Conservation (phyloP, 2,888 invertebrate genomes). For the Oligia fasciuncula region DNA sequence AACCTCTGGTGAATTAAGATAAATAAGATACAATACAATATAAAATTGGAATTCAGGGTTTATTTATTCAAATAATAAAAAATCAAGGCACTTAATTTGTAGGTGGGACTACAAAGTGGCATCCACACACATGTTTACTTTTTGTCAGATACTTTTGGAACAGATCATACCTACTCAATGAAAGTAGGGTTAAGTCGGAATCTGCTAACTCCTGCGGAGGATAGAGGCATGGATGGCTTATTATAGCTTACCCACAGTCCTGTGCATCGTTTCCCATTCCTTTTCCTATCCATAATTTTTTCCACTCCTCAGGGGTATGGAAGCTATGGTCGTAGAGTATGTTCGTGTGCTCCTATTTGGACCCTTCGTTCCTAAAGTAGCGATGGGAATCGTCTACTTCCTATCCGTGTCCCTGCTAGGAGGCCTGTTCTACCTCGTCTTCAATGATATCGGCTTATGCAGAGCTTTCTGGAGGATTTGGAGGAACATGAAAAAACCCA, state of each 20-base stretch:
- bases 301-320: conserved; percentile 92
- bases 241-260: neutral
- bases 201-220: conserved; percentile 29
- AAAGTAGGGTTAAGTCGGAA: neutral
- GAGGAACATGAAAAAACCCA: conserved; percentile 84
- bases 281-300: conserved; percentile 45
- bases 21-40: neutral
- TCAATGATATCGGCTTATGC: conserved; percentile 94
- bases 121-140: neutral
- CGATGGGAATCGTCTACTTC: conserved; percentile 90
- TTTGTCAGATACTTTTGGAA: neutral
- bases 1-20: neutral
- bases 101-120: neutral
- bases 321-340: conserved; percentile 95
- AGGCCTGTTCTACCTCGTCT: conserved; percentile 94
- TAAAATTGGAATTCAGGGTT: neutral
- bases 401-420: conserved; percentile 92
- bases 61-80: neutral
- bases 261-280: neutral
- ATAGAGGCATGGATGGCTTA: conserved; percentile 15
- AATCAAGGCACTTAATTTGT: neutral
- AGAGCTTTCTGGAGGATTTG: conserved; percentile 93
- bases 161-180: neutral
- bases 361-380: conserved; percentile 92
- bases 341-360: conserved; percentile 93